Base-by-base conservation (phyloP, 2,113 vertebrate species). In the Symphodus melops region DNA sequence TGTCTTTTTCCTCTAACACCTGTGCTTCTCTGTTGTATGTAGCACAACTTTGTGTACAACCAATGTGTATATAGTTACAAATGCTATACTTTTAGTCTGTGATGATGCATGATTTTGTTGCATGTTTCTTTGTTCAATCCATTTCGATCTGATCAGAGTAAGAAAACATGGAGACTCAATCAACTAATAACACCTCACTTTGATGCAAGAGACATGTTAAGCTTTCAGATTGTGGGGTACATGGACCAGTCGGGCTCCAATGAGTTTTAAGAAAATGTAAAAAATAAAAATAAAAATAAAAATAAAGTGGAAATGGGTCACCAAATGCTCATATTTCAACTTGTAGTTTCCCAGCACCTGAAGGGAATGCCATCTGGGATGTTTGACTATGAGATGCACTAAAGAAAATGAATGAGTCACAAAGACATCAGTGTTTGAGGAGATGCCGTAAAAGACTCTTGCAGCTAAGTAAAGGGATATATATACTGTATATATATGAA, bases 41-140 rank as follows among this genome's bases (percentile, higher is more conserved):
- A 28, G 33, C 4, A 17, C 72, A 10, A 25, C 42, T 52, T 55
- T 39, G n/a, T n/a, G n/a, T n/a, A n/a, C n/a, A n/a, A n/a, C n/a
- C 8, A 37, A 21, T 21, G 19, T 67, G 67, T 65, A 48, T 21
- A 21, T 60, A 25, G 8, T 28, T 17, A 3, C 3, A 21, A 68
- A 9, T 9, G 5, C 21, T 52, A 25, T 55, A 16, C 36, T 65
- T 61, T 54, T 16, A 13, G 59, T 41, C 12, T 68, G 14, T 69
- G 20, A 37, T 48, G 16, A 7, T 33, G 57, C 25, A 11, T 59
- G 66, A 9, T 71, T 71, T 71, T 20, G 23, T 51, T 54, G 56
- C 55, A 68, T 73, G 54, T 60, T 11, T 52, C 42, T 54, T 59
- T 23, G 48, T 55, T 9, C 48, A 73, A 55, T 78, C 11, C 49